These are phyloP conservation scores for Argyrosomus japonicus DNA, from an alignment of 2,113 vertebrate species.

Conservation along the genomic window DNA sequence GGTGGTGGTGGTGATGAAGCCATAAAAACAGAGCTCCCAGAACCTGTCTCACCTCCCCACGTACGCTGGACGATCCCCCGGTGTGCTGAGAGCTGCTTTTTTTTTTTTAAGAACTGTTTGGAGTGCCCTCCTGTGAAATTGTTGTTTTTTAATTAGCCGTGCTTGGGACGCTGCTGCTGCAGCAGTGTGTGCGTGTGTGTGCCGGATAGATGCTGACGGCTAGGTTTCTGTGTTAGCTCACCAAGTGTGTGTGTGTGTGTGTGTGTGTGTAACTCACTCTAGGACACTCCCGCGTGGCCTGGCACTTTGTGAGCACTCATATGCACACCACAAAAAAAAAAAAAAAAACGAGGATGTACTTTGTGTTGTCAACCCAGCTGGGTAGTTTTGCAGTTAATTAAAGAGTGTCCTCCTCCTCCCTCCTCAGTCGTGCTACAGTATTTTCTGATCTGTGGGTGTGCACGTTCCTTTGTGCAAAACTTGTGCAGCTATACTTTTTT, in stretches of 20 bases:
- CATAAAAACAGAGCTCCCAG: slow-evolving; percentile 74
- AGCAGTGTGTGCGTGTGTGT: slow-evolving; percentile 49
- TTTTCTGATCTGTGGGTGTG: slow-evolving; percentile 32
- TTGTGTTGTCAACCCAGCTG: slow-evolving; percentile 51
- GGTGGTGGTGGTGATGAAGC: slow-evolving; percentile 57
- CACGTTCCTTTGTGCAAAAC: slow-evolving; percentile 26
- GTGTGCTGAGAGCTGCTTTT: slow-evolving; percentile 86
- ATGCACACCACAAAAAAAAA: slow-evolving; percentile 30
- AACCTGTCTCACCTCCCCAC: slow-evolving; percentile 67
- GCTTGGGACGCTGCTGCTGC: slow-evolving; percentile 75
- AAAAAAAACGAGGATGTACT: slow-evolving; percentile 30
- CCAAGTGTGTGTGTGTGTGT: slow-evolving; percentile 60
- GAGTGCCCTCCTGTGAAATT: slow-evolving; percentile 84
- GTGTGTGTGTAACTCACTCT: slow-evolving; percentile 60
- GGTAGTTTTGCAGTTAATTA: slow-evolving; percentile 61
- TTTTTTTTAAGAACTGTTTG: slow-evolving; percentile 71
- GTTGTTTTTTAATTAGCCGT: slow-evolving; percentile 89
- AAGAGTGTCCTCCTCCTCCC: slow-evolving; percentile 34
- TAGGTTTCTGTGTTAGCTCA: slow-evolving; percentile 76
- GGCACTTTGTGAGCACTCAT: slow-evolving; percentile 54
- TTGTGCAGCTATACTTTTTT: slow-evolving; percentile 9
- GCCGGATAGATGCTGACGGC: slow-evolving; percentile 83
- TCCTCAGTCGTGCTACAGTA: slow-evolving; percentile 21
- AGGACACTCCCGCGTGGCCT: slow-evolving; percentile 68
- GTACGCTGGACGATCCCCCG: slow-evolving; percentile 77